Evolutionary conservation across 1,140 invertebrate species (phyloP), one percentile per base, ranked within the genome.

Genomic region (Pseudomyrmex flavicornis): DNA sequence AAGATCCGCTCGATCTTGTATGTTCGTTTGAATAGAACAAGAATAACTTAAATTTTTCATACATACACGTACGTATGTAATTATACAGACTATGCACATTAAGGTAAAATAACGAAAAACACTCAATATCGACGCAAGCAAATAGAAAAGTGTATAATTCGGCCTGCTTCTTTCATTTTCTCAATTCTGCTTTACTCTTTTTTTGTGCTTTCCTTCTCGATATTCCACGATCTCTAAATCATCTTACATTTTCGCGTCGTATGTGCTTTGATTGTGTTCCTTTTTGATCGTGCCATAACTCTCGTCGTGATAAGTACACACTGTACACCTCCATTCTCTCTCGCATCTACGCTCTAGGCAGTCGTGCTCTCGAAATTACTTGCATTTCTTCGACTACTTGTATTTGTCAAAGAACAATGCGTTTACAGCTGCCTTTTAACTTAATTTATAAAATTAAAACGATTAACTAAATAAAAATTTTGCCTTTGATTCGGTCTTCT

Each of bases 61-160:
- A 35, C 35, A 35, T 35, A 35, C 35, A 59, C 73, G 70, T 79
- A 82, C 68, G 26, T 89, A 88, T 35, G 35, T 35, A 35, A 35
- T 82, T 58, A 84, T 88, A 88, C 76, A 88, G 70, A 85, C 80
- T 83, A 73, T 83, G 68, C 77, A 72, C 66, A 85, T 84, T 83
- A 86, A 83, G 85, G 90, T 86, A 85, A 90, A 88, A 90, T 85
- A 86, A 86, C 84, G 85, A 79, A 52, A 86, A 84, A 87, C 82
- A 86, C 90, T 89, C 75, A 85, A 92, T 52, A 52, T 91, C 91
- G 91, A 92, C 91, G 91, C 87, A 92, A 92, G 88, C 89, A 76
- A 73, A 90, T 92, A 92, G 86, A 90, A 90, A 88, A 92, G 91
- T 62, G 86, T 91, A 82, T 91, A 59, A 82, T 68, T 87, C 54